phyloP scores from a whole-genome alignment of 2,888 invertebrate species.

The Pseudococcus longispinus region DNA sequence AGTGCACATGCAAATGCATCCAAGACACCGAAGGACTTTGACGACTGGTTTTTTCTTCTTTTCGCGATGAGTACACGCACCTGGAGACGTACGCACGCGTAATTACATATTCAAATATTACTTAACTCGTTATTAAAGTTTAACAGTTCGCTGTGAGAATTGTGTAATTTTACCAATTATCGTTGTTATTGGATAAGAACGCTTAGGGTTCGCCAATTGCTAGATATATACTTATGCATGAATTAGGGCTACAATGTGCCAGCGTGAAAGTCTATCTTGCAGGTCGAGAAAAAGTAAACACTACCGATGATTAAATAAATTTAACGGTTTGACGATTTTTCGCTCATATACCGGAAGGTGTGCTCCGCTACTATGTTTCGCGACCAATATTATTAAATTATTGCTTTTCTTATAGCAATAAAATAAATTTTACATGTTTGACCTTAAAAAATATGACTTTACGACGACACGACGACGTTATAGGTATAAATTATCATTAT shows the following conservation, averaged over 20 bases:
- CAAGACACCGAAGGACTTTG: slow-evolving; percentile 8
- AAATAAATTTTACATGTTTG: slow-evolving; percentile 13
- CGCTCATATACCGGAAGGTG: neutral
- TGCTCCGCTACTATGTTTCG: neutral
- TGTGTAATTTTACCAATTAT: slow-evolving; percentile 38
- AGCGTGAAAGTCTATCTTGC: slow-evolving; percentile 27
- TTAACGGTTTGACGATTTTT: slow-evolving; percentile 10
- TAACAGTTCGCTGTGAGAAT: slow-evolving; percentile 12
- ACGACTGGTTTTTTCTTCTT: slow-evolving; percentile 6
- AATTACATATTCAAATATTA: slow-evolving; percentile 36
- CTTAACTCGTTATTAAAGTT: slow-evolving; percentile 33
- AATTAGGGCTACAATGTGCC: neutral
- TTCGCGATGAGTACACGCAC: neutral
- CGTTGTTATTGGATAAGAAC: slow-evolving; percentile 44
- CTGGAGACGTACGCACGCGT: neutral
- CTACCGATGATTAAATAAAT: neutral
- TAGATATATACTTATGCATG: neutral
- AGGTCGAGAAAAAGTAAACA: slow-evolving; percentile 20
- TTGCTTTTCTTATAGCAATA: neutral
- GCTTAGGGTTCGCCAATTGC: neutral
- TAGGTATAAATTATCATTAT: neutral
- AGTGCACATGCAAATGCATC: neutral
- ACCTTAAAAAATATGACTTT: neutral
- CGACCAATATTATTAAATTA: neutral
- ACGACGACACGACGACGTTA: neutral